Percentiles rank a stretch among this genome's conserved stretches.
Conservation (phyloP, 1,140 invertebrate genomes). For the Physella acuta region DNA sequence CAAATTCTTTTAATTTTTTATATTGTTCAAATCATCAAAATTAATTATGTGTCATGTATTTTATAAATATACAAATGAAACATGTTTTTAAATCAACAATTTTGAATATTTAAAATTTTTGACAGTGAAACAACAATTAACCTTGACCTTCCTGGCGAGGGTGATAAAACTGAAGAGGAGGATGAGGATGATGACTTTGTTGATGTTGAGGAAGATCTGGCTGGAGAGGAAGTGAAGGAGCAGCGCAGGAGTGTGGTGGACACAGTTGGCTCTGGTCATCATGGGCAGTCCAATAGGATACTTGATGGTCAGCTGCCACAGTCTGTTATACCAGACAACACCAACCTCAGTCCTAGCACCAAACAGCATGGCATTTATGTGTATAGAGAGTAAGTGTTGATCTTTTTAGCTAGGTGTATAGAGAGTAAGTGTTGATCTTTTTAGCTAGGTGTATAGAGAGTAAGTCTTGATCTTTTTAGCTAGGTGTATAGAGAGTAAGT, state of each 20-base stretch:
- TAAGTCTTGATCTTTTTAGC: too few relatives aligned
- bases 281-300: slow-evolving; percentile 15
- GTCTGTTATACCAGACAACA: slow-evolving; percentile 34
- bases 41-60: background rate
- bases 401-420: slow-evolving; percentile 8
- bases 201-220: slow-evolving; percentile 10
- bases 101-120: too few relatives aligned
- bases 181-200: slow-evolving; percentile 23
- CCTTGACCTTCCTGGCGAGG: slow-evolving; percentile 1
- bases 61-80: background rate
- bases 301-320: slow-evolving; percentile 20
- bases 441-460: too few relatives aligned
- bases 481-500: too few relatives aligned
- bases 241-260: slow-evolving; percentile 10
- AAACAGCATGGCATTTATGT: slow-evolving; percentile 54
- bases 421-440: too few relatives aligned
- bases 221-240: slow-evolving; percentile 17
- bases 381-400: slow-evolving; percentile 55
- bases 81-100: too few relatives aligned
- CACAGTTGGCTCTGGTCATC: slow-evolving; percentile 19
- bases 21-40: background rate
- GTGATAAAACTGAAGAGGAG: slow-evolving; percentile 9
- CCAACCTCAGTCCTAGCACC: slow-evolving; percentile 24
- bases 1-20: background rate
- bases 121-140: slow-evolving; percentile 12